Evolutionary conservation across 1,140 invertebrate genomes (phyloP).

Genomic region (Scylla paramamosain): DNA sequence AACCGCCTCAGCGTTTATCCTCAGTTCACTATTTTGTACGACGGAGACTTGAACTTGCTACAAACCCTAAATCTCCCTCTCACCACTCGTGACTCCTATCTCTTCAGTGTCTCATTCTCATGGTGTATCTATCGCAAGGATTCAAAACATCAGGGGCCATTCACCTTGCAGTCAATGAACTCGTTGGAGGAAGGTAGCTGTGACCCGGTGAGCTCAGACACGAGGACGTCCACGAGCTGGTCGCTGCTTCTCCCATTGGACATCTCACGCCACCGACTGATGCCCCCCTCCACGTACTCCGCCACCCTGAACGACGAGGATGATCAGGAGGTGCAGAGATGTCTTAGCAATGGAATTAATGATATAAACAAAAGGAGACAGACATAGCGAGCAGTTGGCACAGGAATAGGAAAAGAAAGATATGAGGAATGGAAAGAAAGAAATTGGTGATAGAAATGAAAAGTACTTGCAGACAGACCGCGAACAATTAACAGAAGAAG

Average conservation of each 20-base stretch:
- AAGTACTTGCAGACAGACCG: not conserved
- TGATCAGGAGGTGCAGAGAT: not conserved
- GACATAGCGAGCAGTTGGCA: no score
- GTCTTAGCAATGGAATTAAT: not conserved
- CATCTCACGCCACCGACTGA: constrained; percentile 61
- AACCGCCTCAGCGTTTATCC: no score
- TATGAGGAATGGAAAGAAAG: no score
- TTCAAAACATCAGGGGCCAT: not conserved
- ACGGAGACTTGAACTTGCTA: no score
- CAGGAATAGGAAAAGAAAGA: no score
- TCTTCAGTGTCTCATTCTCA: no score
- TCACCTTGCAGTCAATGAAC: constrained; percentile 67
- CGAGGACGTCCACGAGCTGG: constrained; percentile 63
- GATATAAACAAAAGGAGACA: no score
- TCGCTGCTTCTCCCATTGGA: constrained; percentile 52
- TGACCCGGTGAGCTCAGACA: constrained; percentile 62
- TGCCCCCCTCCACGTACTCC: constrained; percentile 67
- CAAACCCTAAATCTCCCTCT: not conserved
- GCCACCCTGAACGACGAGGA: constrained; percentile 45
- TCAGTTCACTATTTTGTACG: no score
- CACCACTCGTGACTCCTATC: no score
- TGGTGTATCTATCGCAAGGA: no score
- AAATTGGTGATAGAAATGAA: no score
- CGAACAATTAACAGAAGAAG: not conserved
- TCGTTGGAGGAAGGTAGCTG: constrained; percentile 53